phyloP scores from a whole-genome alignment of 2,888 invertebrate genomes.

The Argyresthia albistria region DNA sequence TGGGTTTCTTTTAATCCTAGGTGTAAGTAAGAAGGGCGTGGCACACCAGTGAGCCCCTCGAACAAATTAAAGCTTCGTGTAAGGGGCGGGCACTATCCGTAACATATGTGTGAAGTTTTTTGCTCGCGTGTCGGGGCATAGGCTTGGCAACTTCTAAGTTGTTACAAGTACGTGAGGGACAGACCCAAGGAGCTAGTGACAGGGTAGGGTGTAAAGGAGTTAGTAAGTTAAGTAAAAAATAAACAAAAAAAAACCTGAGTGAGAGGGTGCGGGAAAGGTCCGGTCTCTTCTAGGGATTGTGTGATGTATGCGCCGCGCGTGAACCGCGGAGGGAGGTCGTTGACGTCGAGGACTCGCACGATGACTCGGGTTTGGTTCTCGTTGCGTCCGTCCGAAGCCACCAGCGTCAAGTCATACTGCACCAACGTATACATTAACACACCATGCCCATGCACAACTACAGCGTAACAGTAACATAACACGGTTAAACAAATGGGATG shows the following conservation, averaged over 20 bases:
- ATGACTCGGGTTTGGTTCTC: constrained; percentile 89
- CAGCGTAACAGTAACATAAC: neutral
- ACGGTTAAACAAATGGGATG: neutral
- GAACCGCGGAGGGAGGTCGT: constrained; percentile 91
- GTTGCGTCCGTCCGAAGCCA: constrained; percentile 91
- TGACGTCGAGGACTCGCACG: constrained; percentile 87
- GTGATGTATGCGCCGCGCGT: constrained; percentile 80
- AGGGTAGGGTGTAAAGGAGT: no score
- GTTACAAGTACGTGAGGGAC: no score
- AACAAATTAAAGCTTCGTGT: no score
- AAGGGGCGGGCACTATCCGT: no score
- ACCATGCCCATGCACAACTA: constrained; percentile 59
- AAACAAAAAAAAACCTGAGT: constrained; percentile 77
- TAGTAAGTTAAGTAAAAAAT: constrained; percentile 13
- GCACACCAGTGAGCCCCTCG: no score
- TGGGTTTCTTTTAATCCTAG: no score
- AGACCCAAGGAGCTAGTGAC: no score
- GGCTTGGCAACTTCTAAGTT: no score
- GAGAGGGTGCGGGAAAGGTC: constrained; percentile 78
- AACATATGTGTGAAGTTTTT: no score
- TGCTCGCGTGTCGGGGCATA: no score
- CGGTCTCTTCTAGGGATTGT: constrained; percentile 83
- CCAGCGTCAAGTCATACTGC: constrained; percentile 90
- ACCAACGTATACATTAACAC: constrained; percentile 54
- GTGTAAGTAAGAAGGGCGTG: no score